These are phyloP conservation scores for Timema podura DNA, from an alignment of 2,888 invertebrate species.

Conservation along the genomic window DNA sequence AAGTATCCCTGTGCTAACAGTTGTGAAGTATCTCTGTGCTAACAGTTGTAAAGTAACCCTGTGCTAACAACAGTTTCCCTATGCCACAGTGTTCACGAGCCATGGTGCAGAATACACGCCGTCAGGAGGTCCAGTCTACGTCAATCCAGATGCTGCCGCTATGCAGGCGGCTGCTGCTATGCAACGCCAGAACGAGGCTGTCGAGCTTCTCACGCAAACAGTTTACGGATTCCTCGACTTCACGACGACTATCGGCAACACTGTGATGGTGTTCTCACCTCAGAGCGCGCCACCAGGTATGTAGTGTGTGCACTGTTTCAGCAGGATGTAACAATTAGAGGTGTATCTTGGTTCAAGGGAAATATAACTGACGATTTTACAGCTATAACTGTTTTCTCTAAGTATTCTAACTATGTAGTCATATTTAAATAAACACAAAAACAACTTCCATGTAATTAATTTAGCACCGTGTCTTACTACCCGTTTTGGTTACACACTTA, in stretches of 20 bases:
- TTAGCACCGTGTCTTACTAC: too few relatives aligned
- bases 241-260: slow-evolving; percentile 89
- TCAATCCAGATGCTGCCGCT: slow-evolving; percentile 36
- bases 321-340: background rate
- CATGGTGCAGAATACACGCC: slow-evolving; percentile 20
- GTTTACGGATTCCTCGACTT: slow-evolving; percentile 93
- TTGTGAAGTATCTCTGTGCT: too few relatives aligned
- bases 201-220: slow-evolving; percentile 72
- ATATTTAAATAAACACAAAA: too few relatives aligned
- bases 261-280: slow-evolving; percentile 92
- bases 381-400: too few relatives aligned
- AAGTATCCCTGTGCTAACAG: too few relatives aligned
- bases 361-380: too few relatives aligned
- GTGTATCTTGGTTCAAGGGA: background rate
- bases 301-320: slow-evolving; percentile 3
- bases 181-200: slow-evolving; percentile 31
- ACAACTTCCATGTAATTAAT: too few relatives aligned
- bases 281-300: slow-evolving; percentile 70
- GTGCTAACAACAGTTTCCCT: too few relatives aligned
- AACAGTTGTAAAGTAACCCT: too few relatives aligned
- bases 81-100: too few relatives aligned
- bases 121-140: slow-evolving; percentile 38
- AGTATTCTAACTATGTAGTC: too few relatives aligned
- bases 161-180: slow-evolving; percentile 19
- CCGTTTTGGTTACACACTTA: too few relatives aligned